phyloP scores from a whole-genome alignment of 30 jellyfish, hydroid and myxozoan species.

The Pelagia noctiluca region DNA sequence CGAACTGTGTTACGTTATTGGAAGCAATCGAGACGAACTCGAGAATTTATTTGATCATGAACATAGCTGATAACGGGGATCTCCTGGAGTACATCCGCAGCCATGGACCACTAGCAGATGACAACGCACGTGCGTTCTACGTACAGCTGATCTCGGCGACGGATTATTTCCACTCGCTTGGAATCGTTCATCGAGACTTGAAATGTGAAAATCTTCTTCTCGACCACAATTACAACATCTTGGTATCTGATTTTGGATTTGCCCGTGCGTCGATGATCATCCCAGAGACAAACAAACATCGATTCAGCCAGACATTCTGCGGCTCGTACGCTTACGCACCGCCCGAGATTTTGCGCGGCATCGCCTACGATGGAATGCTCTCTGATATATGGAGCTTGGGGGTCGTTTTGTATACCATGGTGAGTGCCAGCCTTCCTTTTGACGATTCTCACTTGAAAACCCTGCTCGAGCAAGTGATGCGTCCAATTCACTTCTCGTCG shows the following conservation, averaged over 20 bases:
- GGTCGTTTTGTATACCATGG: conserved; percentile 97
- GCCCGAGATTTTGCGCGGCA: conserved; percentile 97
- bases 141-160: conserved; percentile 84
- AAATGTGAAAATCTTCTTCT: conserved; percentile 95
- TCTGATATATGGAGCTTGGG: conserved; percentile 99
- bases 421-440: conserved; percentile 98
- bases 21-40: conserved; percentile 98
- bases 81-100: conserved; percentile 93
- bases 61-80: conserved; percentile 99
- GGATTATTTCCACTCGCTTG: conserved; percentile 92
- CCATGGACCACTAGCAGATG: conserved; percentile 92
- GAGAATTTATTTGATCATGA: conserved; percentile 93
- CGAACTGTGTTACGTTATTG: conserved; percentile 89
- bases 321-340: conserved; percentile 99
- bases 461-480: conserved; percentile 97
- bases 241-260: conserved; percentile 96
- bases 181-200: conserved; percentile 95
- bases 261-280: conserved; percentile 92
- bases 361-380: conserved; percentile 93
- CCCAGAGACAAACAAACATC: conserved; percentile 91
- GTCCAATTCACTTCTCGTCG: conserved; percentile 95
- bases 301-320: conserved; percentile 95
- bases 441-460: conserved; percentile 98
- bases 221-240: conserved; percentile 76
- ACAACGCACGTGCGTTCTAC: conserved; percentile 86